Percentiles rank a stretch among this genome's conserved stretches.
Conservation (phyloP, 2,888 invertebrate genomes). For the Drosophila niveifrons region DNA sequence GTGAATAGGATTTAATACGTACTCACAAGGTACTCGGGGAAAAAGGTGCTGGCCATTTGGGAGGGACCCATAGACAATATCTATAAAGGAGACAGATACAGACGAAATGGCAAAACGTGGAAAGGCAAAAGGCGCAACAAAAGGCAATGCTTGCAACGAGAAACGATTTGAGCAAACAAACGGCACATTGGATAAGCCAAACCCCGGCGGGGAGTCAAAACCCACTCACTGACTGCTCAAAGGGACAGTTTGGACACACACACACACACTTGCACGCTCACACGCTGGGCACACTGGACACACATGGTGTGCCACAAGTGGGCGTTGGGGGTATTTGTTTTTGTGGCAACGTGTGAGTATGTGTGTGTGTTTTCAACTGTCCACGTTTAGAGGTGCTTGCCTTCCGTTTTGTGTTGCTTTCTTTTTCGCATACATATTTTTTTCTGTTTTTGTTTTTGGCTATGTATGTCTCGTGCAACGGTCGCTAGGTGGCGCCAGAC, state of each 20-base stretch:
- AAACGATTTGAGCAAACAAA: constrained; percentile 73
- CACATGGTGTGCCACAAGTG: constrained; percentile 55
- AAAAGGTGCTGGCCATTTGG: constrained; percentile 32
- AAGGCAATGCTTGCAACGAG: constrained; percentile 65
- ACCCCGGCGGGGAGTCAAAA: constrained; percentile 43
- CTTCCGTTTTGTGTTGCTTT: constrained; percentile 38
- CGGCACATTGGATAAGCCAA: constrained; percentile 74
- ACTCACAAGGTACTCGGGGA: constrained; percentile 2
- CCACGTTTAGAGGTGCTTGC: constrained; percentile 73
- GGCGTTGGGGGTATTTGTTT: constrained; percentile 27
- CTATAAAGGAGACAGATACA: constrained; percentile 41
- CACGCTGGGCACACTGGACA: constrained; percentile 27
- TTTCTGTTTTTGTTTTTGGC: constrained; percentile 37
- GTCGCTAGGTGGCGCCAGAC: constrained; percentile 78
- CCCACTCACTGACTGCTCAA: constrained; percentile 43
- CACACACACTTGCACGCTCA: neutral
- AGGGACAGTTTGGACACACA: constrained; percentile 21
- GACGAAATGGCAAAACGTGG: constrained; percentile 49
- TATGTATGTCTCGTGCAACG: constrained; percentile 41
- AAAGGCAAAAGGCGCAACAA: constrained; percentile 43
- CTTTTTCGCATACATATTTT: constrained; percentile 6
- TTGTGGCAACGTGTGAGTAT: neutral
- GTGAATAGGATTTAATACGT: constrained; percentile 25
- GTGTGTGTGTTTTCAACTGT: constrained; percentile 37
- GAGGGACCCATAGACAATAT: constrained; percentile 42